Conservation (phyloP, 2,888 invertebrate genomes). For the Alloscopus bannaensis region DNA sequence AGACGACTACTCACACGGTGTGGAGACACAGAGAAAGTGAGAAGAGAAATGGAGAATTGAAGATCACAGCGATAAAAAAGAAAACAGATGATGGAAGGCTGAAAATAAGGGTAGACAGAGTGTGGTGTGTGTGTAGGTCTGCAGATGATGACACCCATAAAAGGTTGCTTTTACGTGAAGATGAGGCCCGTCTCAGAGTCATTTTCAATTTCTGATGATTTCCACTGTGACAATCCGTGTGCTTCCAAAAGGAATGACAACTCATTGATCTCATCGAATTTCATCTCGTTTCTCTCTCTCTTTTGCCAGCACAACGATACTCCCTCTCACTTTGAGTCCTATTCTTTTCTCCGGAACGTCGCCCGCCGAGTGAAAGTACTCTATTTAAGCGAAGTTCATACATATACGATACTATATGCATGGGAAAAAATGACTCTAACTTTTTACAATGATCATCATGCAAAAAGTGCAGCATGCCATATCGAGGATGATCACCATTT, state of each 20-base stretch:
- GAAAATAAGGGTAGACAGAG: not conserved
- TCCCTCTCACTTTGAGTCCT: too few species aligned
- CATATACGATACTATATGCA: slow-evolving; percentile 13
- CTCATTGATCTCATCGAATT: slow-evolving; percentile 72
- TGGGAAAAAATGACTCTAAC: slow-evolving; percentile 40
- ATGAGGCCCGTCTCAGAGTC: slow-evolving; percentile 68
- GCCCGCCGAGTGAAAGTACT: too few species aligned
- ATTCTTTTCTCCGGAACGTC: too few species aligned
- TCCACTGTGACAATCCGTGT: slow-evolving; percentile 48
- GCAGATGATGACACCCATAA: slow-evolving; percentile 66
- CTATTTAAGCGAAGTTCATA: slow-evolving; percentile 37
- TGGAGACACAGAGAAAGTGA: not conserved
- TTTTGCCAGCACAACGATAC: too few species aligned
- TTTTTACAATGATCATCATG: slow-evolving; percentile 45
- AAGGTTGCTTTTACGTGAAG: slow-evolving; percentile 68
- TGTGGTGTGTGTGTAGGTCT: not conserved
- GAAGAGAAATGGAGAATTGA: not conserved
- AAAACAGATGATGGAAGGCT: not conserved
- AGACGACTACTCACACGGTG: too few species aligned
- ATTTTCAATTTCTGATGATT: slow-evolving; percentile 72
- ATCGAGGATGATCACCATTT: slow-evolving; percentile 44
- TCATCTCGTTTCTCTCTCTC: slow-evolving; percentile 50
- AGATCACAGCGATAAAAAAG: too few species aligned
- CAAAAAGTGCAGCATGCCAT: slow-evolving; percentile 11
- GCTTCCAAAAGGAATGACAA: slow-evolving; percentile 61